Base-by-base conservation (phyloP, 2,113 vertebrate genomes). In the Fukomys damarensis region DNA sequence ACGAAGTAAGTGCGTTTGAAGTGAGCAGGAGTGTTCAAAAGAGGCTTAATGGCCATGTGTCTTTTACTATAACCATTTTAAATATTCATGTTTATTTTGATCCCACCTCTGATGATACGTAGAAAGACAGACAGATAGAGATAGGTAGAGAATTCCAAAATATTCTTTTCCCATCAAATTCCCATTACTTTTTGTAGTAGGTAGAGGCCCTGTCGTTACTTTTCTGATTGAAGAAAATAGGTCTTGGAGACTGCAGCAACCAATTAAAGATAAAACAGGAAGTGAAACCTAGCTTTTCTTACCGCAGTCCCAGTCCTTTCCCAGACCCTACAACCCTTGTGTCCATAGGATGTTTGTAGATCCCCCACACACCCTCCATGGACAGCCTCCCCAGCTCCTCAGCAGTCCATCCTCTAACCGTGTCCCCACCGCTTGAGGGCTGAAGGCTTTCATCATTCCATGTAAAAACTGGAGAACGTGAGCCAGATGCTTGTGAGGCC, bases 141-240 rank as follows among this genome's bases (percentile, higher is more conserved):
- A 63, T 63, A 58, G 16, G 20, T 20, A 58, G 56, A 58, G 19
- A 58, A 49, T 80, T 93, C 63, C 7, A 20, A 92, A 89, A 77
- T 20, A 77, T 56, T 84, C 70, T 56, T 68, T 58, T 43, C 5
- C 28, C 35, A 82, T 59, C 66, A 82, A 41, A 58, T 58, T 38
- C 28, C 28, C 30, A 82, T 59, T 94, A 52, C 14, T 58, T 70
- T 86, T 22, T n/a, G 9, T 43, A 70, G 38, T 32, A 12, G 59
- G 14, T 68, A 46, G 80, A 32, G 26, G 41, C 26, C 19, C 20
- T 35, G 19, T 79, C 76, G 54, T 84, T 54, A 24, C 24, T 46
- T 93, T 97, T 87, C 83, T 20, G 11, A 85, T 86, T 86, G 8
- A 24, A 70, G 82, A 82, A 82, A 28, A 70, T 46, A 66, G 76